phyloP scores from a whole-genome alignment of 2,797 vertebrate genomes.

The Galaxias olidus region DNA sequence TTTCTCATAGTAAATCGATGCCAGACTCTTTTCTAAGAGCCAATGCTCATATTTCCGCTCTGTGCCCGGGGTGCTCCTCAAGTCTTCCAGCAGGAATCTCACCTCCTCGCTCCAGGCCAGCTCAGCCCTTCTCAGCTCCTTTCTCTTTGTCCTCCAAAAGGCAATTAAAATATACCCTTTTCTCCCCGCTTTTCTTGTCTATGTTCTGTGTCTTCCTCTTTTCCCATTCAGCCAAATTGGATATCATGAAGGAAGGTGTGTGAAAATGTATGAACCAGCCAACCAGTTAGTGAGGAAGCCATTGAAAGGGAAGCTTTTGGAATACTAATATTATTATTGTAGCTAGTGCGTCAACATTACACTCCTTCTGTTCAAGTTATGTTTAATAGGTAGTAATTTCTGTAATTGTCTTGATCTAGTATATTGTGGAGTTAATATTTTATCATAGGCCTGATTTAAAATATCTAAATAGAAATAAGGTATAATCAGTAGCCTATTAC shows the following conservation, averaged over 20 bases:
- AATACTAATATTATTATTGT: no score
- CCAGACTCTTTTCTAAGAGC: slow-evolving; percentile 65
- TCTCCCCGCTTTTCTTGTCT: slow-evolving; percentile 36
- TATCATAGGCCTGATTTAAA: no score
- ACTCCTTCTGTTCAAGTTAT: no score
- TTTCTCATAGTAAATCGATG: slow-evolving; percentile 63
- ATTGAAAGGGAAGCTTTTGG: no score
- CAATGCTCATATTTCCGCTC: slow-evolving; percentile 58
- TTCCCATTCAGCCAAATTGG: slow-evolving; percentile 1
- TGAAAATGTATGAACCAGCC: background rate
- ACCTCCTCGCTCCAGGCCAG: slow-evolving; percentile 57
- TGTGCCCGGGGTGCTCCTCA: slow-evolving; percentile 54
- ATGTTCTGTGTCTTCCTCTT: background rate
- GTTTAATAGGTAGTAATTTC: no score
- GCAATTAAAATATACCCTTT: slow-evolving; percentile 68
- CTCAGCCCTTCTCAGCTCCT: slow-evolving; percentile 58
- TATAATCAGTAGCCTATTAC: no score
- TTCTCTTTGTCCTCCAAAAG: slow-evolving; percentile 55
- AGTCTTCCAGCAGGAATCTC: slow-evolving; percentile 66
- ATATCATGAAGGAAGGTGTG: background rate
- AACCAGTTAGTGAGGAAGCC: background rate
- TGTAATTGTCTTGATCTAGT: no score
- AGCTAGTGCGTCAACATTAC: no score
- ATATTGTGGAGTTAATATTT: no score
- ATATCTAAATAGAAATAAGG: no score